Percentiles rank a stretch among this genome's conserved stretches.
Evolutionary conservation across 2,888 invertebrate species (phyloP).

Genomic region (Mimachlamys varia): DNA sequence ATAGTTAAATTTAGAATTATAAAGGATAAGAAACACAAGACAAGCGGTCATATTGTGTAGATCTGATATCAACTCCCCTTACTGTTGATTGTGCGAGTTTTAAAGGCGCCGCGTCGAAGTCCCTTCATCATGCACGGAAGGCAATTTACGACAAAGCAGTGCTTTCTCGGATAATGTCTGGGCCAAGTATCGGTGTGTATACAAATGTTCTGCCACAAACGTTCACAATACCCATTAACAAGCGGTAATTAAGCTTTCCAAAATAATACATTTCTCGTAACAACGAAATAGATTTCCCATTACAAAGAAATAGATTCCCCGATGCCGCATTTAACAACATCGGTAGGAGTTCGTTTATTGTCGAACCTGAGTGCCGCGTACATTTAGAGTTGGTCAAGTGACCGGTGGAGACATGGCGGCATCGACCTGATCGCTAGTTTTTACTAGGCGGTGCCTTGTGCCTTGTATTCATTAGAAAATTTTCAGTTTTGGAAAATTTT

Average conservation of each 20-base stretch:
- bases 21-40: too few species aligned
- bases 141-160: neutral
- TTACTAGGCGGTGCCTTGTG: too few species aligned
- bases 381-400: neutral
- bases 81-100: too few species aligned
- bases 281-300: neutral
- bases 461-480: too few species aligned
- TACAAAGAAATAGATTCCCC: neutral
- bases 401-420: neutral
- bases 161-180: neutral
- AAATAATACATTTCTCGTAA: conserved; percentile 1
- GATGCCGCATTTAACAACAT: neutral
- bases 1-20: too few species aligned
- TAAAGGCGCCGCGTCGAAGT: too few species aligned
- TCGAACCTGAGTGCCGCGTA: neutral
- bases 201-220: neutral
- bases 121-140: too few species aligned
- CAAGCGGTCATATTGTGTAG: too few species aligned
- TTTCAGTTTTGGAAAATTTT: too few species aligned
- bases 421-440: neutral
- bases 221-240: neutral
- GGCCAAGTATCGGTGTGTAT: neutral
- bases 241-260: conserved; percentile 17
- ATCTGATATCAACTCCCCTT: too few species aligned
- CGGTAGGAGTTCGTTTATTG: neutral